phyloP scores from a whole-genome alignment of 1,140 invertebrate species.

The Drosophila triauraria region DNA sequence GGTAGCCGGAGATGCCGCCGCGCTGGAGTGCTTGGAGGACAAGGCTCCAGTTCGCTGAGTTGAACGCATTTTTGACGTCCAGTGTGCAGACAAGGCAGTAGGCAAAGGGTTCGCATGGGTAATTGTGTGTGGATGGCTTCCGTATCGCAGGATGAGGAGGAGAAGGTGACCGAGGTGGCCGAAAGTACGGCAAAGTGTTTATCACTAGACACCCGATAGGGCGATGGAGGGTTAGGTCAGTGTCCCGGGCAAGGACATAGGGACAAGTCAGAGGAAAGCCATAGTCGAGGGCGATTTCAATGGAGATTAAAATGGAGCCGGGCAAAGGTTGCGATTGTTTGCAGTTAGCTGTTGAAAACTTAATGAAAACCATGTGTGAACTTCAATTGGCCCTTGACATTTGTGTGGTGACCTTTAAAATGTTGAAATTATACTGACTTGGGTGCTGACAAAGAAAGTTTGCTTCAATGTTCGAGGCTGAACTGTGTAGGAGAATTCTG shows the following conservation, averaged over 20 bases:
- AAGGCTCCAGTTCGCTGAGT: too few relatives aligned
- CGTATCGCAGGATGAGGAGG: conserved; percentile 30
- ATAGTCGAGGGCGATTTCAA: conserved; percentile 34
- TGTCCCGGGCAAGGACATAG: conserved; percentile 10
- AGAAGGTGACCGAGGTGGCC: conserved; percentile 3
- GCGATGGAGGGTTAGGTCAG: conserved; percentile 28
- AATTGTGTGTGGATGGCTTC: conserved; percentile 66
- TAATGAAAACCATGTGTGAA: conserved; percentile 33
- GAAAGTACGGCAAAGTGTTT: conserved; percentile 46
- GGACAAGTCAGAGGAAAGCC: conserved; percentile 15
- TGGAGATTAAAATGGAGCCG: conserved; percentile 40
- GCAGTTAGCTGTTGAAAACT: conserved; percentile 38
- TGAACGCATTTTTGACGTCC: too few relatives aligned
- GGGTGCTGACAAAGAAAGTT: background rate
- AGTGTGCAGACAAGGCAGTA: too few relatives aligned
- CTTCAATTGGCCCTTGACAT: conserved; percentile 39
- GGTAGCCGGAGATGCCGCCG: too few relatives aligned
- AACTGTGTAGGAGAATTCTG: background rate
- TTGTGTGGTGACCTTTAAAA: conserved; percentile 13
- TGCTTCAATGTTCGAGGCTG: background rate
- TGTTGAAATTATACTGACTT: background rate
- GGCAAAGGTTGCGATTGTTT: conserved; percentile 8
- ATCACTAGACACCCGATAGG: conserved; percentile 39
- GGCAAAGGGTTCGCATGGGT: conserved; percentile 77
- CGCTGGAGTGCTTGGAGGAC: too few relatives aligned